Evolutionary conservation across 2,888 invertebrate species (phyloP), one percentile per base, ranked within the genome.

Genomic region (Eretmocerus hayati): DNA sequence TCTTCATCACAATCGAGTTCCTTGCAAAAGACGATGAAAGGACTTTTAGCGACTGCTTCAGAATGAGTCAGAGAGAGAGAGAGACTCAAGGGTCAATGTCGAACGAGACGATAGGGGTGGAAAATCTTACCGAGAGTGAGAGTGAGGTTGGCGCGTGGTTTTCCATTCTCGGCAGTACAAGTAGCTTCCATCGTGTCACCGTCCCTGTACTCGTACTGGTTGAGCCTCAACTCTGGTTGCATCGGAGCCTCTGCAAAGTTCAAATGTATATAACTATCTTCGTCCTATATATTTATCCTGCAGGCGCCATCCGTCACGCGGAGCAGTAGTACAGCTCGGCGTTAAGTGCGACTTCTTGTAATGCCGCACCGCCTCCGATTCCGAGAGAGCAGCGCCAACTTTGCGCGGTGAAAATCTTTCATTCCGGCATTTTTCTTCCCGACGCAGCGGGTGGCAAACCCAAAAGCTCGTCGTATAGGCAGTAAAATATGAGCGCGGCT

Each of bases 71-170:
- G n/a, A n/a, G n/a, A n/a, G n/a, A n/a, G n/a, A n/a, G n/a, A n/a
- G n/a, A n/a, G n/a, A n/a, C n/a, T n/a, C n/a, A n/a, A n/a, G n/a
- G n/a, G n/a, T n/a, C n/a, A n/a, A n/a, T n/a, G n/a, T n/a, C n/a
- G n/a, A n/a, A n/a, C n/a, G n/a, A n/a, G n/a, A n/a, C n/a, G n/a
- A n/a, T n/a, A n/a, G n/a, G n/a, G n/a, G n/a, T n/a, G n/a, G n/a
- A n/a, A n/a, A 75, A 6, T 59, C 65, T 65, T 72, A 82, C 83
- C 83, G 38, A 88, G 67, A 60, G 74, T 83, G 80, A 88, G 85
- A n/a, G 79, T 77, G 56, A 89, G 81, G 60, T 82, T 86, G 1
- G 88, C 86, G 0, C 83, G 81, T 0, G 89, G 89, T 59, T 87
- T 74, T 4, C 86, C 87, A 52, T 81, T 78, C 42, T 78, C 74